A percentile compares a stretch with the other conserved stretches of the same genome.
phyloP scores from a whole-genome alignment of 2,797 vertebrate species.

The Esox lucius region DNA sequence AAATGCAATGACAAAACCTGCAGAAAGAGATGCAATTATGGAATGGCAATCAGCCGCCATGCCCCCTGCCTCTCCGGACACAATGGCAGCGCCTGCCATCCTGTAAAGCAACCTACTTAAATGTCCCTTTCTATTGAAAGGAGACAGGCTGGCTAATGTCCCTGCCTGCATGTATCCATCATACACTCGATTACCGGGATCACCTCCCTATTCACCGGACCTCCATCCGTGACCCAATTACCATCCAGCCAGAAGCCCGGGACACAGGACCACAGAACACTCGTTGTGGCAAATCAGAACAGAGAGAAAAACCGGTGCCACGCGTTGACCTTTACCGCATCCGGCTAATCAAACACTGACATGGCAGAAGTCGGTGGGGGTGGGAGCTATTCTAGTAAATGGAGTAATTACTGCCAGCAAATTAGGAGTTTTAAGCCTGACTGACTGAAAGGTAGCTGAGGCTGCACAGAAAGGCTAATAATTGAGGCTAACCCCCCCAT shows the following conservation, averaged over 20 bases:
- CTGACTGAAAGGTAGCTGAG: conserved; percentile 49
- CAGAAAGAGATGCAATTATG: conserved; percentile 33
- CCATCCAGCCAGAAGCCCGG: conserved; percentile 30
- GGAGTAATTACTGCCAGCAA: conserved; percentile 60
- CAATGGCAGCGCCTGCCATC: conserved; percentile 25
- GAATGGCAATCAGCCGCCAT: conserved; percentile 63
- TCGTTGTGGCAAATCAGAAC: neutral
- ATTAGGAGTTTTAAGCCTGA: conserved; percentile 42
- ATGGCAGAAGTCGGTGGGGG: conserved; percentile 25
- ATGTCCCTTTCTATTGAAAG: conserved; percentile 38
- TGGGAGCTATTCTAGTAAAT: conserved; percentile 52
- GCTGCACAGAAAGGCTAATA: conserved; percentile 48
- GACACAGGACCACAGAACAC: conserved; percentile 26
- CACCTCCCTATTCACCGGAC: conserved; percentile 52
- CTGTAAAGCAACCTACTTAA: conserved; percentile 7
- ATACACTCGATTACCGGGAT: conserved; percentile 57
- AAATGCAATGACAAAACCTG: conserved; percentile 57
- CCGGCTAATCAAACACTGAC: conserved; percentile 55
- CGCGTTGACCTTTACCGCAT: conserved; percentile 54
- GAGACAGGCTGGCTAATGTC: conserved; percentile 21
- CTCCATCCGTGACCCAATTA: conserved; percentile 55
- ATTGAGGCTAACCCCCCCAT: conserved; percentile 47
- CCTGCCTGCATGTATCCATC: conserved; percentile 30
- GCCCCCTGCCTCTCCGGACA: conserved; percentile 52
- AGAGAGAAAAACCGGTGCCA: conserved; percentile 17